These are phyloP conservation scores for Neolamprologus falcicula DNA, from an alignment of 2,113 vertebrate species.

Conservation along the genomic window DNA sequence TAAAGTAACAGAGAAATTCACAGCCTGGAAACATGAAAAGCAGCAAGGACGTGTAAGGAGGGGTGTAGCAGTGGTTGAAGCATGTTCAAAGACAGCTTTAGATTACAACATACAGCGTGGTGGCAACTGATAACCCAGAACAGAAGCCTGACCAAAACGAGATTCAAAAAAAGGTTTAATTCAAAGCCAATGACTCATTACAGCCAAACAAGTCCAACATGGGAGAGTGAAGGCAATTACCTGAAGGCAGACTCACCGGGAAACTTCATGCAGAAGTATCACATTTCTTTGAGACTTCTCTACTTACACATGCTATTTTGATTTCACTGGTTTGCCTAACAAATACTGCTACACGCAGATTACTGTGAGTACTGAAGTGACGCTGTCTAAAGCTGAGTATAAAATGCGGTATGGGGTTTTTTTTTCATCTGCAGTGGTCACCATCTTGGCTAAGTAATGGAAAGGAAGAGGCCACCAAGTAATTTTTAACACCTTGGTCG, in stretches of 20 bases:
- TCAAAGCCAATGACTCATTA: not conserved
- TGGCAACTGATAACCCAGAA: not conserved
- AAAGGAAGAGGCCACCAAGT: not conserved
- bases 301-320: not conserved
- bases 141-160: not conserved
- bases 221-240: not conserved
- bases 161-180: not conserved
- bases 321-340: not conserved
- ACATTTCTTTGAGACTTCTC: not conserved
- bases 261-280: not conserved
- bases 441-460: not conserved
- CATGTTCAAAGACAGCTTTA: not conserved
- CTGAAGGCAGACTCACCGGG: not conserved
- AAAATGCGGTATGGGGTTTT: not conserved
- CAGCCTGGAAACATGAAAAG: constrained; percentile 30
- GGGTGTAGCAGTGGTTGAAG: not conserved
- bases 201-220: not conserved
- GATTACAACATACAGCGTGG: not conserved
- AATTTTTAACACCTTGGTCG: not conserved
- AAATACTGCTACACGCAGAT: not conserved
- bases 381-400: not conserved
- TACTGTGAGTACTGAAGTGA: not conserved
- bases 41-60: not conserved
- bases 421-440: accelerated
- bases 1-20: constrained; percentile 37